Evolutionary conservation across 1,140 invertebrate species (phyloP).

Genomic region (Microplitis mediator): DNA sequence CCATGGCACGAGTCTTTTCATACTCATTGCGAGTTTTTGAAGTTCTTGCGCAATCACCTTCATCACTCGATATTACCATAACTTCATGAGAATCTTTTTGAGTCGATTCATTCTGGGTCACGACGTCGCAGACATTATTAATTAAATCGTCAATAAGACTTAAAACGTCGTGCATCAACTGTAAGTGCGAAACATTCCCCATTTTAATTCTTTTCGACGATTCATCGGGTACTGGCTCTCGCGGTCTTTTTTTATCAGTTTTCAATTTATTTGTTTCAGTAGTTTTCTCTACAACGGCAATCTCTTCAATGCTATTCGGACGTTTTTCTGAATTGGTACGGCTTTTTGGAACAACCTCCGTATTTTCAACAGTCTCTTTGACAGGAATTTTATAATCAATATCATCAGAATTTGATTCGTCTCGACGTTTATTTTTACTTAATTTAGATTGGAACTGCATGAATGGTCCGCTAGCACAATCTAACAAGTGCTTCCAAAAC

Average conservation of each 20-base stretch:
- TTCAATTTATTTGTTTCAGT: constrained; percentile 29
- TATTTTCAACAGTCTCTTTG: not conserved
- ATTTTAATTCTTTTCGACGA: constrained; percentile 49
- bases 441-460: constrained; percentile 58
- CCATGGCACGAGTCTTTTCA: constrained; percentile 17
- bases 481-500: constrained; percentile 52
- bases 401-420: constrained; percentile 26
- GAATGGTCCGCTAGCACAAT: constrained; percentile 56
- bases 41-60: constrained; percentile 45
- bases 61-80: constrained; percentile 53
- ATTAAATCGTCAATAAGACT: constrained; percentile 57
- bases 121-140: constrained; percentile 53
- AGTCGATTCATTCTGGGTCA: constrained; percentile 25
- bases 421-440: constrained; percentile 39
- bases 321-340: constrained; percentile 23
- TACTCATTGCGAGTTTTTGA: constrained; percentile 17
- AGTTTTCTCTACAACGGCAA: constrained; percentile 36
- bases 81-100: constrained; percentile 41
- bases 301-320: constrained; percentile 46
- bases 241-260: constrained; percentile 41
- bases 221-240: constrained; percentile 34
- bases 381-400: constrained; percentile 17
- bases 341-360: constrained; percentile 10
- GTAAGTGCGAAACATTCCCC: constrained; percentile 50
- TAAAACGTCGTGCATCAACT: constrained; percentile 59